Evolutionary conservation across 1,140 invertebrate species (phyloP).

Genomic region (Pseudoatta argentina): DNA sequence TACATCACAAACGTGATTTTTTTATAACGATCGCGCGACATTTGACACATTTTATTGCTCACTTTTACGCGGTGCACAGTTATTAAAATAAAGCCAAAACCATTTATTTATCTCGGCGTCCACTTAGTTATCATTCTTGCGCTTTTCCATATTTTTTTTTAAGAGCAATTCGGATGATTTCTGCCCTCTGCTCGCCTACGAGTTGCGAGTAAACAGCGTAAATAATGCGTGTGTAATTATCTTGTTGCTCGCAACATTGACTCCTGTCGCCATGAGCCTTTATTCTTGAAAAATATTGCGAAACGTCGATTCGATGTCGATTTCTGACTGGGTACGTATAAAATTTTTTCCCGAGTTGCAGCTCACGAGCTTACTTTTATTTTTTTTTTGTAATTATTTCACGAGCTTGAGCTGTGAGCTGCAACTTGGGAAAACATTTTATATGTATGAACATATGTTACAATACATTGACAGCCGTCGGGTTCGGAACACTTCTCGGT

Average conservation of each 20-base stretch:
- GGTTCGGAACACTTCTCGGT: too few species aligned
- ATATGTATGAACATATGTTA: too few species aligned
- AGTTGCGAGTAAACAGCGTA: not conserved
- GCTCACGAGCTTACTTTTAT: too few species aligned
- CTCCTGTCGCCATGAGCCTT: too few species aligned
- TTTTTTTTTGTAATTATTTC: too few species aligned
- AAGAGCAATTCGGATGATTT: not conserved
- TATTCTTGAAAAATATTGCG: too few species aligned
- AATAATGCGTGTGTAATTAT: slow-evolving; percentile 7
- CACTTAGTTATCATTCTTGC: slow-evolving; percentile 47
- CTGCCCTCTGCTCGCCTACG: not conserved
- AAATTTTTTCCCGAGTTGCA: too few species aligned
- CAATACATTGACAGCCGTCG: too few species aligned
- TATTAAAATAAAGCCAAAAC: slow-evolving; percentile 61
- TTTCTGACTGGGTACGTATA: too few species aligned
- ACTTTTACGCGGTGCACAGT: not conserved
- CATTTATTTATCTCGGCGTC: slow-evolving; percentile 1
- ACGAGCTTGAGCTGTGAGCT: too few species aligned
- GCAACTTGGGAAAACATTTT: too few species aligned
- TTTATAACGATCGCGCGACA: slow-evolving; percentile 11
- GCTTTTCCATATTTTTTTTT: slow-evolving; percentile 30
- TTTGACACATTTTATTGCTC: slow-evolving; percentile 46
- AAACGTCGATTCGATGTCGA: too few species aligned
- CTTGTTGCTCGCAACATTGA: not conserved
- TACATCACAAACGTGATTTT: not conserved